Evolutionary conservation across 92 coral and sea anemone genomes (phyloP).

Genomic region (Diadumene lineata): DNA sequence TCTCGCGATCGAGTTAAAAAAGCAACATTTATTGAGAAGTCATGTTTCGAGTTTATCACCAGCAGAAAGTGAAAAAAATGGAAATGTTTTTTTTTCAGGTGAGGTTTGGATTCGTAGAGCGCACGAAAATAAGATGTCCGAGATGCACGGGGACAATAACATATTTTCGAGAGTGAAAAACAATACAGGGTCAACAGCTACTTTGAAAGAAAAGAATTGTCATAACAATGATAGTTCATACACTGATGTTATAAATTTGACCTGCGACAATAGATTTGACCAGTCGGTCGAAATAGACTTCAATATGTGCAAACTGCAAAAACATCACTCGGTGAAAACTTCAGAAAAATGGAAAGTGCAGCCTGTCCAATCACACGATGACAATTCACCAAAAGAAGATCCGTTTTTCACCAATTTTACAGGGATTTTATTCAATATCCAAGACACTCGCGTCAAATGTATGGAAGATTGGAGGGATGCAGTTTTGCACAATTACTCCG

Average conservation of each 20-base stretch:
- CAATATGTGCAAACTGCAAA: not conserved
- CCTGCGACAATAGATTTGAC: not conserved
- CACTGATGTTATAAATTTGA: not conserved
- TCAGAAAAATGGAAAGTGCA: slow-evolving; percentile 15
- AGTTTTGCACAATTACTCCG: slow-evolving; percentile 15
- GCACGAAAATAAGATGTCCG: not conserved
- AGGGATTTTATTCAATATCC: slow-evolving; percentile 12
- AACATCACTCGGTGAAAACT: not conserved
- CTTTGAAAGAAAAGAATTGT: not conserved
- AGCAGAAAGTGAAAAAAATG: not conserved
- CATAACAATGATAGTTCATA: not conserved
- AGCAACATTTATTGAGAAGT: not conserved
- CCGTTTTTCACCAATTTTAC: slow-evolving; percentile 19
- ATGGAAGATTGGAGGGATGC: slow-evolving; percentile 36
- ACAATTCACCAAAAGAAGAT: not conserved
- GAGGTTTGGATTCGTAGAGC: not conserved
- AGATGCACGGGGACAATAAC: not conserved
- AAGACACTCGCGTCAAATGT: slow-evolving; percentile 3
- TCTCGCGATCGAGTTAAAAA: too few species aligned
- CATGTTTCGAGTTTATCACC: not conserved
- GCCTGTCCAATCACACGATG: not conserved
- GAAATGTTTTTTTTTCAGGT: not conserved
- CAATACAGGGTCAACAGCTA: not conserved
- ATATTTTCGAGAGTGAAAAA: not conserved
- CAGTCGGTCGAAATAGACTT: not conserved